Conservation (phyloP, 2,113 vertebrate genomes). For the Nipponia nippon region DNA sequence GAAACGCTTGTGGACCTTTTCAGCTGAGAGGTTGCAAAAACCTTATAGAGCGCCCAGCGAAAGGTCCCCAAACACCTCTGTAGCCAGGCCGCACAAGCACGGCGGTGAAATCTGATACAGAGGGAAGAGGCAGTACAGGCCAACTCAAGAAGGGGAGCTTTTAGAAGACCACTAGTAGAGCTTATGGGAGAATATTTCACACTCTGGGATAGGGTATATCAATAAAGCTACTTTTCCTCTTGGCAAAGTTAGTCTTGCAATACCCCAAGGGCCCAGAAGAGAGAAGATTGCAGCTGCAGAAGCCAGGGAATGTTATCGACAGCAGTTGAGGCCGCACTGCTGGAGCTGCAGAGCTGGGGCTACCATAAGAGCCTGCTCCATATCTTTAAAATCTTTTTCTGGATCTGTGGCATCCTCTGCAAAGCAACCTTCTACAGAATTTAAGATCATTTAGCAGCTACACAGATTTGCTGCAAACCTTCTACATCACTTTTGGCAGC, state of each 20-base stretch:
- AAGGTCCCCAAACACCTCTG: neutral
- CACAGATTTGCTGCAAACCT: neutral
- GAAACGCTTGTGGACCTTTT: neutral
- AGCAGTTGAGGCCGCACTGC: neutral
- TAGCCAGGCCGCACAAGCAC: neutral
- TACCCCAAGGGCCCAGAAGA: neutral
- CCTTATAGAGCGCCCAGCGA: neutral
- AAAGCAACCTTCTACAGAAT: neutral
- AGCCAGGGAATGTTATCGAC: neutral
- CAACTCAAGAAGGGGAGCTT: neutral
- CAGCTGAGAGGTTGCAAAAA: neutral
- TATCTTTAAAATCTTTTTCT: neutral
- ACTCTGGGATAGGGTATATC: neutral
- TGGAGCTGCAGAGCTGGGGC: neutral
- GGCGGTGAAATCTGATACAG: neutral
- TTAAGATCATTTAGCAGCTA: neutral
- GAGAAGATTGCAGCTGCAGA: neutral
- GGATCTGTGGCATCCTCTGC: neutral
- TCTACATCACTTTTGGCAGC: neutral
- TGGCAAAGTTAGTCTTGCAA: neutral
- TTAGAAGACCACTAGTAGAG: neutral
- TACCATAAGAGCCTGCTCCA: fast-evolving
- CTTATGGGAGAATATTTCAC: neutral
- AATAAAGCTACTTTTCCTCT: neutral
- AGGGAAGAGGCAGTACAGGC: neutral